Base-by-base conservation (phyloP, 2,113 vertebrate genomes). In the Zapus hudsonius region DNA sequence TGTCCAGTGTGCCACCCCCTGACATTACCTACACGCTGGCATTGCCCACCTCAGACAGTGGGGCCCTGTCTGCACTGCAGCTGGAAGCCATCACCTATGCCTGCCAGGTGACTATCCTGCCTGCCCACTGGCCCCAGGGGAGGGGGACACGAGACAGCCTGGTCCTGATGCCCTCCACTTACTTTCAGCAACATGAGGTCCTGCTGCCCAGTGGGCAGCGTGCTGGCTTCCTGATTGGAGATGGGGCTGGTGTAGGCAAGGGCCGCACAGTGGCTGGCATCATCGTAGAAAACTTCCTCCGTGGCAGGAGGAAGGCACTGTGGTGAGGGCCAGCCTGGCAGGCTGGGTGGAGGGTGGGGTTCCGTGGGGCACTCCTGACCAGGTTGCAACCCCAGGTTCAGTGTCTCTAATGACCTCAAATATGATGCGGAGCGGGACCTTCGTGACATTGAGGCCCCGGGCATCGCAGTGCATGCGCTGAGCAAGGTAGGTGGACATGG, bases 401-500 rank as follows among this genome's bases (percentile, higher is more conserved):
- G 99, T 25, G 99, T 99, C 97, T 99, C 99, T 96, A 99, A 99
- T 20, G 99, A 99, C 96, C 99, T 99, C 97, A 99, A 99, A 95
- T 99, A 99, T 2, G 99, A 99, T 89, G 99, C 99, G 4, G 99
- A 99, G 98, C 98, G 99, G 85, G 99, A 99, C 98, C 98, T 99
- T 95, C 98, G 99, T 97, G 99, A 99, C 97, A 99, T 99, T 10
- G 98, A 99, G 57, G 99, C 99, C 55, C 95, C 97, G 1, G 97
- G 96, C 98, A 99, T 99, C 92, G 98, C 98, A 33, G 99, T 99
- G 97, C 99, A 99, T 57, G 99, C 99, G 89, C 98, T 99, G 98
- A 99, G 99, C 98, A 99, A 99, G 99, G 99, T 99, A 95, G 91
- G 97, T 25, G 6, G 90, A 47, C 10, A 1, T 5, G 13, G 22